phyloP scores from a whole-genome alignment of 2,113 vertebrate species.

The Daboia siamensis region DNA sequence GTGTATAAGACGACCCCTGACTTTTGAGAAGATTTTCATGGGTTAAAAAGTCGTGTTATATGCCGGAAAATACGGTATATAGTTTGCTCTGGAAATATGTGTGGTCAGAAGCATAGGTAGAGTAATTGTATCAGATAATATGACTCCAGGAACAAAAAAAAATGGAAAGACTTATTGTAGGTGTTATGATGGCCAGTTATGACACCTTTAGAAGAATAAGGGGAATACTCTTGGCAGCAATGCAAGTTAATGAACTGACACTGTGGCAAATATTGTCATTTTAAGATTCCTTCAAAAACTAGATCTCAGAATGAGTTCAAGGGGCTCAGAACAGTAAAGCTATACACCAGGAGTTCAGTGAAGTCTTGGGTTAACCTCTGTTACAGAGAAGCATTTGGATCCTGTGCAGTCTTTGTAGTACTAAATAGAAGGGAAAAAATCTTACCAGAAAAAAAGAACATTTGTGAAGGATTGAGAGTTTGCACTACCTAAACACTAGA shows the following conservation, averaged over 20 bases:
- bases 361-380: slow-evolving; percentile 1
- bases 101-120: background rate
- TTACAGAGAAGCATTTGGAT: background rate
- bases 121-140: background rate
- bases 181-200: background rate
- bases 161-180: slow-evolving; percentile 9
- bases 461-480: background rate
- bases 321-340: background rate
- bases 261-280: slow-evolving; percentile 11
- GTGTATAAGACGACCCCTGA: too few species aligned
- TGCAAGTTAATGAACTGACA: slow-evolving; percentile 19
- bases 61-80: too few species aligned
- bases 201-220: background rate
- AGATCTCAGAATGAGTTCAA: background rate
- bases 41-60: too few species aligned
- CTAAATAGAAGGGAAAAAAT: slow-evolving; percentile 4
- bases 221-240: background rate
- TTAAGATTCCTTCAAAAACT: slow-evolving; percentile 29
- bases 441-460: background rate
- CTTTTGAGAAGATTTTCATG: too few species aligned
- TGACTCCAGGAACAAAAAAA: slow-evolving; percentile 3
- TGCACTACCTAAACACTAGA: background rate
- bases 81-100: background rate
- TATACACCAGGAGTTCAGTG: slow-evolving; percentile 27
- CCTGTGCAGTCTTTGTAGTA: background rate